Evolutionary conservation across 2,888 invertebrate genomes (phyloP).

Genomic region (Clostera curtula): DNA sequence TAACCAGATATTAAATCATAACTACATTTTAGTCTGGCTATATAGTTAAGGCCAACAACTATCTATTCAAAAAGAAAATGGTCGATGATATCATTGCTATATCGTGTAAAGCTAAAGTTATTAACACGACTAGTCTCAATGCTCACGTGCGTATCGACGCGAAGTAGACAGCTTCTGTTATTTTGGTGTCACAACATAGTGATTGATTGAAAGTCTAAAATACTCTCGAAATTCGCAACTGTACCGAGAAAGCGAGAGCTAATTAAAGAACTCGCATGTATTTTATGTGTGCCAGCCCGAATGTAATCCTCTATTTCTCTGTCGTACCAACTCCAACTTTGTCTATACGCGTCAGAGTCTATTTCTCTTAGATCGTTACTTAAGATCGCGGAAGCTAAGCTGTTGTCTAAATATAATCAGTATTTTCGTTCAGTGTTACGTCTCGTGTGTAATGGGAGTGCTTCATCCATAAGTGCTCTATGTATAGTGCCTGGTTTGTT

Average conservation of each 20-base stretch:
- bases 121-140: too few relatives aligned
- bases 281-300: slow-evolving; percentile 33
- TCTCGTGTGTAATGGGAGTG: slow-evolving; percentile 25
- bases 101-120: too few relatives aligned
- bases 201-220: slow-evolving; percentile 21
- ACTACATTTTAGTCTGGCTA: too few relatives aligned
- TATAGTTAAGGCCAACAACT: too few relatives aligned
- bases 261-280: slow-evolving; percentile 30
- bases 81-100: too few relatives aligned
- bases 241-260: slow-evolving; percentile 23
- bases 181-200: slow-evolving; percentile 12
- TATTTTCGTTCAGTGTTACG: slow-evolving; percentile 33
- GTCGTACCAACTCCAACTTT: slow-evolving; percentile 19
- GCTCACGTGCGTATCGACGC: too few relatives aligned
- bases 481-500: slow-evolving; percentile 23
- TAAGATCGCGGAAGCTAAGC: slow-evolving; percentile 41
- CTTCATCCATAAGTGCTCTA: slow-evolving; percentile 27
- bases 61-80: too few relatives aligned
- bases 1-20: too few relatives aligned
- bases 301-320: slow-evolving; percentile 21
- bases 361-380: slow-evolving; percentile 14
- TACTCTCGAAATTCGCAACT: slow-evolving; percentile 18
- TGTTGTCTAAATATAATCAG: slow-evolving; percentile 42
- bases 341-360: slow-evolving; percentile 12
- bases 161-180: too few relatives aligned